Conservation (phyloP, 2,797 vertebrate species). For the Coendou prehensilis region DNA sequence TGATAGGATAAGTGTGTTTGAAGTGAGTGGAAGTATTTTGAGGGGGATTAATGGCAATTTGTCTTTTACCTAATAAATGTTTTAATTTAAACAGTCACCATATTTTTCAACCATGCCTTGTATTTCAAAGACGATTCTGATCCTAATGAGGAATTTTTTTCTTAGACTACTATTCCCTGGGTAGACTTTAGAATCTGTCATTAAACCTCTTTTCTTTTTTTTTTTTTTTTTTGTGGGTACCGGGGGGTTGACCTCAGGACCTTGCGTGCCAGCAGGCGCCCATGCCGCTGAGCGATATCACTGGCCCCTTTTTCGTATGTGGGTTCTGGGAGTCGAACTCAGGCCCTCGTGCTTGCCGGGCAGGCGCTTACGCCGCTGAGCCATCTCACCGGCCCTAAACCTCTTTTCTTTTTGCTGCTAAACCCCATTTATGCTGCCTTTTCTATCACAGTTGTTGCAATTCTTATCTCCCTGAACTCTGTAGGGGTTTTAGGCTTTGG, state of each 20-base stretch:
- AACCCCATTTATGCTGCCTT: neutral
- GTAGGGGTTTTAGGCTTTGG: neutral
- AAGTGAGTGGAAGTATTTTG: neutral
- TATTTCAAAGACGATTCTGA: conserved; percentile 42
- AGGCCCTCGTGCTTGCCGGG: no score
- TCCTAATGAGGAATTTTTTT: neutral
- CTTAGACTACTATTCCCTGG: neutral
- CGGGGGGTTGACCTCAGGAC: no score
- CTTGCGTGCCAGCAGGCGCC: no score
- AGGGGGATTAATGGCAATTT: neutral
- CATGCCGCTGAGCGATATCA: no score
- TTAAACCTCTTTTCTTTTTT: conserved; percentile 13
- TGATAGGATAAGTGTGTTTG: neutral
- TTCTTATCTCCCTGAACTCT: neutral
- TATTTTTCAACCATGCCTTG: neutral
- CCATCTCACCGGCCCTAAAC: neutral
- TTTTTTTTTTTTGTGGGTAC: neutral
- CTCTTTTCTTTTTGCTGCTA: conserved; percentile 19
- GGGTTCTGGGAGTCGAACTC: no score
- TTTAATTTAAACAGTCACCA: neutral
- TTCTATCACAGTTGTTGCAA: neutral
- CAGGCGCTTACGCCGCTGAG: no score
- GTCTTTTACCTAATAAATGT: neutral
- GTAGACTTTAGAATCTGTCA: neutral
- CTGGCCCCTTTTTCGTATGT: no score